Evolutionary conservation across 2,888 invertebrate species (phyloP).

Genomic region (Nephrotoma flavescens): DNA sequence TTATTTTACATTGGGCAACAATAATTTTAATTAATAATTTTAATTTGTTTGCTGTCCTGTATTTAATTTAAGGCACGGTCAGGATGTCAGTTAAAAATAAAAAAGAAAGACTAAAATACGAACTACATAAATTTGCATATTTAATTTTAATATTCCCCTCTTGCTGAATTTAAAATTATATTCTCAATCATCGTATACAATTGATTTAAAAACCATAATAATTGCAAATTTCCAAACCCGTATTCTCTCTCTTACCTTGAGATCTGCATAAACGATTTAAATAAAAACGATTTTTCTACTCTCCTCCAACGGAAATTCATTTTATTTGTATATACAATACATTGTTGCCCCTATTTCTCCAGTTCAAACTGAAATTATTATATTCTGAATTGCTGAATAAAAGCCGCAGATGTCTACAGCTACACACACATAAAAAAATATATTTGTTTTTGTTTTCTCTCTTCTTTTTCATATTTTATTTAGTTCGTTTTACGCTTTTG

Average conservation of each 20-base stretch:
- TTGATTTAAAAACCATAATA: background rate
- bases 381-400: background rate
- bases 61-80: too few relatives aligned
- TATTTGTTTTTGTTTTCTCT: background rate
- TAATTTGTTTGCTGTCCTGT: too few relatives aligned
- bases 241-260: background rate
- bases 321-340: background rate
- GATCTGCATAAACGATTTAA: background rate
- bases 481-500: background rate
- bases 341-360: background rate
- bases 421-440: background rate
- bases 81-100: too few relatives aligned
- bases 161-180: background rate
- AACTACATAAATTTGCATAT: too few relatives aligned
- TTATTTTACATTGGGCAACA: too few relatives aligned
- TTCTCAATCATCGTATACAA: background rate
- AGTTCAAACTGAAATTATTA: background rate
- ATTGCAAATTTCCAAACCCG: background rate
- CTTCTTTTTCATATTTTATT: background rate
- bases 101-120: too few relatives aligned
- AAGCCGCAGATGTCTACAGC: background rate
- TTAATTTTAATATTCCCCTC: background rate
- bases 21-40: too few relatives aligned
- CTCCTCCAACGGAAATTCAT: background rate
- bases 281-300: background rate